Evolutionary conservation across 2,888 invertebrate genomes (phyloP).

Genomic region (Teinopalpus imperialis): DNA sequence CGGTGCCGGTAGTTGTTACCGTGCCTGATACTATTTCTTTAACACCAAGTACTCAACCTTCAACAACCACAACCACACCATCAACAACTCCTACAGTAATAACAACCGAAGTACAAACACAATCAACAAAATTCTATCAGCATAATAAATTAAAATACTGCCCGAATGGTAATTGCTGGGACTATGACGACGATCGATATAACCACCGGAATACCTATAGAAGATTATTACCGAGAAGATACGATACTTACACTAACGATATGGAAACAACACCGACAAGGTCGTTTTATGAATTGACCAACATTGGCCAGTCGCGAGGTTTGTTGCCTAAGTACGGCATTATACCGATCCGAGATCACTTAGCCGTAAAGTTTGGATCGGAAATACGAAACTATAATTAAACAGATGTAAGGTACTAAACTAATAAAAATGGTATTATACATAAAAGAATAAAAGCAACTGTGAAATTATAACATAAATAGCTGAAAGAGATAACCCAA

Average conservation of each 20-base stretch:
- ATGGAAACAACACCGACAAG: slow-evolving; percentile 1
- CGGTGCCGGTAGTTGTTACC: slow-evolving; percentile 20
- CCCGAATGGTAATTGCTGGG: slow-evolving; percentile 7
- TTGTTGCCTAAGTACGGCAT: slow-evolving; percentile 25
- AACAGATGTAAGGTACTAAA: too few species aligned
- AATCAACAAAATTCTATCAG: neutral
- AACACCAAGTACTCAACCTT: neutral
- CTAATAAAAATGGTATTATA: too few species aligned
- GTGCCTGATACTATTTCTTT: neutral
- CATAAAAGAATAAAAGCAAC: too few species aligned
- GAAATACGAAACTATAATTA: slow-evolving; percentile 21
- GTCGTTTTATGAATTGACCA: slow-evolving; percentile 2
- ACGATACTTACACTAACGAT: neutral
- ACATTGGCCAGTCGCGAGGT: neutral
- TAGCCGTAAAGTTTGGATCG: slow-evolving; percentile 17
- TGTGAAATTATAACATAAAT: too few species aligned
- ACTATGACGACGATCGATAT: neutral
- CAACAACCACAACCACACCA: neutral
- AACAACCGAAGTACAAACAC: neutral
- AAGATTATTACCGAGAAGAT: slow-evolving; percentile 12
- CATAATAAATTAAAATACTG: slow-evolving; percentile 11
- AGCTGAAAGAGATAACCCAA: too few species aligned
- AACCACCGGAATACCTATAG: neutral
- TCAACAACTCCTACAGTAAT: neutral
- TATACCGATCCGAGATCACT: slow-evolving; percentile 25